Percentiles rank a stretch among this genome's conserved stretches.
phyloP scores from a whole-genome alignment of 1,140 invertebrate species.

The Steinernema khuongi region DNA sequence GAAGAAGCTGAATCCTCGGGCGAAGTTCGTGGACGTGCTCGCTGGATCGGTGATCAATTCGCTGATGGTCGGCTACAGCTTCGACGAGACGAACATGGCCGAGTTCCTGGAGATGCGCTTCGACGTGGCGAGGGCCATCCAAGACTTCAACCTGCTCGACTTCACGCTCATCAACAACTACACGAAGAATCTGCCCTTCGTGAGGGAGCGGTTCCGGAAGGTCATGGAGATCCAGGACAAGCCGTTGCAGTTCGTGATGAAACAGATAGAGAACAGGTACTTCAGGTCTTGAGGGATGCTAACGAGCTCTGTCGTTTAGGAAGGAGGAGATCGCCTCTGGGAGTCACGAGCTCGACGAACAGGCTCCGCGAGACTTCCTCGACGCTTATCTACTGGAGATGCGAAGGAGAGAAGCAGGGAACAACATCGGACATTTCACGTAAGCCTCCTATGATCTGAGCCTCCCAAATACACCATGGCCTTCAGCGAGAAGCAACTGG shows the following conservation, averaged over 20 bases:
- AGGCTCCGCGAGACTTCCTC: neutral
- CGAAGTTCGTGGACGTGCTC: conserved; percentile 23
- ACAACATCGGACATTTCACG: neutral
- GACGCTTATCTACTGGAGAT: neutral
- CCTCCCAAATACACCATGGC: neutral
- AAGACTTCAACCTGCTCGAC: conserved; percentile 16
- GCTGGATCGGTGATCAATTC: conserved; percentile 29
- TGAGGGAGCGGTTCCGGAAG: neutral
- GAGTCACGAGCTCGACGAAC: neutral
- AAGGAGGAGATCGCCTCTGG: conserved; percentile 7
- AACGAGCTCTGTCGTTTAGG: too few relatives aligned
- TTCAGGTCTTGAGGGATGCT: neutral
- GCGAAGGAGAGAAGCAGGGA: neutral
- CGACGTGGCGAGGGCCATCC: neutral
- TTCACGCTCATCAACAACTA: neutral
- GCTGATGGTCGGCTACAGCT: conserved; percentile 11
- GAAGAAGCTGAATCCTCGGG: conserved; percentile 3
- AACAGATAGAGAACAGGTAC: conserved; percentile 8
- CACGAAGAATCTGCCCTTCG: neutral
- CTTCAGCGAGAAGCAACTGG: conserved; percentile 2
- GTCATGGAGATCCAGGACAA: conserved; percentile 1
- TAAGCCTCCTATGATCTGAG: neutral
- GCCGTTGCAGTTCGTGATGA: neutral
- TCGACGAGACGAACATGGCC: conserved; percentile 16
- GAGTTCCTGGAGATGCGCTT: conserved; percentile 21